These are phyloP conservation scores for Mellilla xanthometata DNA, from an alignment of 2,888 invertebrate species.

Conservation along the genomic window DNA sequence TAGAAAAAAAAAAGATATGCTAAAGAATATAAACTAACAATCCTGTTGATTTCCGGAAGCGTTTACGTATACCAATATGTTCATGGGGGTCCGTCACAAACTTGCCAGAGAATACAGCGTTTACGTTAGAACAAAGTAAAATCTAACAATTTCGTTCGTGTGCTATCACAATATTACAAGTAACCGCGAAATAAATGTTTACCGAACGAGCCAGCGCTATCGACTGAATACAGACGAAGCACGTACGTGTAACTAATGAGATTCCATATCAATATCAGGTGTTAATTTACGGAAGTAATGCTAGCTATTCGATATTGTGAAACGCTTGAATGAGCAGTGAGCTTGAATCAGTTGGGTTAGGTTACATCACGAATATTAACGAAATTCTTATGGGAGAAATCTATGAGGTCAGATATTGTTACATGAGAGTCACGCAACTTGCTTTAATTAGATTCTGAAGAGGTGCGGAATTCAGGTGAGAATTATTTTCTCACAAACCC, in stretches of 20 bases:
- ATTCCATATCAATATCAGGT: slow-evolving; percentile 39
- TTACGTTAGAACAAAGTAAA: background rate
- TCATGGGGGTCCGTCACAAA: too few relatives aligned
- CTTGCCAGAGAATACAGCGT: too few relatives aligned
- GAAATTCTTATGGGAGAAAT: slow-evolving; percentile 21
- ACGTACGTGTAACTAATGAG: slow-evolving; percentile 30
- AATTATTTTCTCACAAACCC: too few relatives aligned
- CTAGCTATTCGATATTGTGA: slow-evolving; percentile 43
- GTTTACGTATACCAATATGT: too few relatives aligned
- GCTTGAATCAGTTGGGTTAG: slow-evolving; percentile 10
- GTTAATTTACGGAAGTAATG: slow-evolving; percentile 45
- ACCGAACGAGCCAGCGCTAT: slow-evolving; percentile 25
- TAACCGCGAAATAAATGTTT: slow-evolving; percentile 21
- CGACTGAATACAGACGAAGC: slow-evolving; percentile 30
- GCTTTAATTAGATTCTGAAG: too few relatives aligned
- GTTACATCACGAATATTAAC: slow-evolving; percentile 6
- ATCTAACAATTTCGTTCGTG: background rate
- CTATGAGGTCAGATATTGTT: background rate
- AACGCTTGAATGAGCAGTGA: slow-evolving; percentile 41
- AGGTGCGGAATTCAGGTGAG: too few relatives aligned
- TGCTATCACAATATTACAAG: background rate
- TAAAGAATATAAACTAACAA: too few relatives aligned
- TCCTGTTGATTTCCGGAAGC: too few relatives aligned
- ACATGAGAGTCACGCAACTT: background rate
- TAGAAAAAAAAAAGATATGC: too few relatives aligned